These are phyloP conservation scores for Sebastes hubbsi DNA, from an alignment of 2,797 vertebrate genomes.

Conservation along the genomic window DNA sequence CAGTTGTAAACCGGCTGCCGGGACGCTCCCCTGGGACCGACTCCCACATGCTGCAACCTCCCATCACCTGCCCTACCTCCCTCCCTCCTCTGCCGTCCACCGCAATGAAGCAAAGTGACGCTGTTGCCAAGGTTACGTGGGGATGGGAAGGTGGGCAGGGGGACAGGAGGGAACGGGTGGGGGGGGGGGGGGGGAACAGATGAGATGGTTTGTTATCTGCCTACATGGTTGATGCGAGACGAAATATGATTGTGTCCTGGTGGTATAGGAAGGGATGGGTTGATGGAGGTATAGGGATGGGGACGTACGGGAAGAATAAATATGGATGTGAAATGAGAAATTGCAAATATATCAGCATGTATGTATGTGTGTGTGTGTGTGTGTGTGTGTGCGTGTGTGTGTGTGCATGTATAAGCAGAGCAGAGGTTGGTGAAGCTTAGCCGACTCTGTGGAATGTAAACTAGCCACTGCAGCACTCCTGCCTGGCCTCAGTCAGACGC, in stretches of 20 bases:
- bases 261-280: background rate
- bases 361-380: background rate
- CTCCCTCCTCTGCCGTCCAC: conserved; percentile 1
- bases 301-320: background rate
- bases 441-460: conserved; percentile 75
- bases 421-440: conserved; percentile 58
- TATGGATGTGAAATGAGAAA: conserved; percentile 14
- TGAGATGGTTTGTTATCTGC: conserved; percentile 53
- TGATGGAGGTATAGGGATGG: background rate
- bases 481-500: conserved; percentile 44
- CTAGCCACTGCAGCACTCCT: conserved; percentile 69
- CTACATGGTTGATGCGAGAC: conserved; percentile 34
- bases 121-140: conserved; percentile 70
- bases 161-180: background rate
- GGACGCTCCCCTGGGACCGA: conserved; percentile 33
- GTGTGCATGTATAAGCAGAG: conserved; percentile 21
- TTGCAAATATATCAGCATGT: conserved; percentile 21
- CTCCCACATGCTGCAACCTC: conserved; percentile 24
- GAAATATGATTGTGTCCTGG: conserved; percentile 8
- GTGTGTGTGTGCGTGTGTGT: background rate
- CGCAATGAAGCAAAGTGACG: conserved; percentile 59
- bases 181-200: conserved; percentile 27
- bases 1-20: conserved; percentile 51
- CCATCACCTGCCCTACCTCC: background rate
- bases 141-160: background rate